Percentiles rank a stretch among this genome's conserved stretches.
These are phyloP conservation scores for Axinella damicornis DNA, from an alignment of 37 sponge, comb jelly and placozoan genomes.

Conservation along the genomic window DNA sequence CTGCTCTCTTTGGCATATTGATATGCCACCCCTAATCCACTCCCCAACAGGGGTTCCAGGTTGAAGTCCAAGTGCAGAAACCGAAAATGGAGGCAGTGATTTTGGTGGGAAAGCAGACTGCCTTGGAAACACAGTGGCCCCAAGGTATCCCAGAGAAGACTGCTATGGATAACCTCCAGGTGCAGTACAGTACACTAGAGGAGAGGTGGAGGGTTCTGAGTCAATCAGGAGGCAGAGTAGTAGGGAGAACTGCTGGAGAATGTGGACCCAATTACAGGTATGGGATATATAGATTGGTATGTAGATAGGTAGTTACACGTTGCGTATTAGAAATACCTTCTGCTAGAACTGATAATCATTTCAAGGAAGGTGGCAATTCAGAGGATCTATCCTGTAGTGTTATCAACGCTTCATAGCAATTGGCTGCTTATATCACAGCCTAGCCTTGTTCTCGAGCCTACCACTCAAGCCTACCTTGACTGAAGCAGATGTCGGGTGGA, in stretches of 20 bases:
- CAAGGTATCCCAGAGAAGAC: slow-evolving; percentile 12
- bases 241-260: slow-evolving; percentile 32
- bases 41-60: slow-evolving; percentile 13
- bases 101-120: not conserved
- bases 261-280: slow-evolving; percentile 44
- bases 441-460: too few relatives aligned
- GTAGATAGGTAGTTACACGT: too few relatives aligned
- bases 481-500: too few relatives aligned
- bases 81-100: slow-evolving; percentile 33
- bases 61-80: slow-evolving; percentile 26
- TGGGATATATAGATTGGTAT: slow-evolving; percentile 13
- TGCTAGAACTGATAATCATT: too few relatives aligned
- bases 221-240: slow-evolving; percentile 36
- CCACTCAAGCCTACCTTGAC: too few relatives aligned
- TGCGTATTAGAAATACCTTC: too few relatives aligned
- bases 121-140: slow-evolving; percentile 41
- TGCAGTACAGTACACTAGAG: slow-evolving; percentile 24
- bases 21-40: too few relatives aligned
- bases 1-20: too few relatives aligned
- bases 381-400: too few relatives aligned
- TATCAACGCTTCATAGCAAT: too few relatives aligned
- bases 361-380: too few relatives aligned
- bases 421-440: too few relatives aligned
- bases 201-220: slow-evolving; percentile 38
- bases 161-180: slow-evolving; percentile 16